Base-by-base conservation (phyloP, 2,888 invertebrate genomes). In the Hemistola chrysoprasaria region DNA sequence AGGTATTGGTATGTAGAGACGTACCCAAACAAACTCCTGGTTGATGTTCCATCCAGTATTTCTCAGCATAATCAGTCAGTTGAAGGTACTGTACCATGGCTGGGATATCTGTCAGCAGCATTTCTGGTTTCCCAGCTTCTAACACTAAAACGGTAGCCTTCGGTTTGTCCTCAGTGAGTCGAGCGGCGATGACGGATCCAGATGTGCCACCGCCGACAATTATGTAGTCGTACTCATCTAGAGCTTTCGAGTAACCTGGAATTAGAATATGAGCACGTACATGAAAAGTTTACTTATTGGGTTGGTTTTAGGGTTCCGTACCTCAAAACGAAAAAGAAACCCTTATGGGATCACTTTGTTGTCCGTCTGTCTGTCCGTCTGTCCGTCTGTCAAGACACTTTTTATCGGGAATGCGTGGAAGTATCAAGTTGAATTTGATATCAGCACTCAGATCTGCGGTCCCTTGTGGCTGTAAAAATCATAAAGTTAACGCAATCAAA, bases 161-260 rank as follows among this genome's bases (percentile, higher is more conserved):
- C 0, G 84, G 87, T 43, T 85, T 85, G 25, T 78, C 91, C 72
- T 94, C 94, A 0, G 93, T 90, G 0, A 95, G 79, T 1, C 95
- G 88, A 54, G 93, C 91, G 0, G 95, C 94, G 6, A 95, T 60
- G 0, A 92, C 92, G 0, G 93, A 91, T 0, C 95, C 95, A 0
- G 93, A 92, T 0, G 93, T 91, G 0, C 95, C 94, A 0, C 93
- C 93, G 0, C 94, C 94, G 0, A 94, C 86, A 10, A 93, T 81
- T 2, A 93, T 82, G 56, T 93, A 94, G 62, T 94, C 93, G 65
- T 92, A 93, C 68, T 87, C 88, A 2, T 86, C 79, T 8, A 78
- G 56, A 0, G 78, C 71, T 41, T 59, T 53, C 1, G 54, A 59
- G 43, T 57, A 72, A 20, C 80, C 83, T 82, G 60, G 1, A 71